Evolutionary conservation across 2,888 invertebrate genomes (phyloP).

Genomic region (Digitonthophagus gazella): DNA sequence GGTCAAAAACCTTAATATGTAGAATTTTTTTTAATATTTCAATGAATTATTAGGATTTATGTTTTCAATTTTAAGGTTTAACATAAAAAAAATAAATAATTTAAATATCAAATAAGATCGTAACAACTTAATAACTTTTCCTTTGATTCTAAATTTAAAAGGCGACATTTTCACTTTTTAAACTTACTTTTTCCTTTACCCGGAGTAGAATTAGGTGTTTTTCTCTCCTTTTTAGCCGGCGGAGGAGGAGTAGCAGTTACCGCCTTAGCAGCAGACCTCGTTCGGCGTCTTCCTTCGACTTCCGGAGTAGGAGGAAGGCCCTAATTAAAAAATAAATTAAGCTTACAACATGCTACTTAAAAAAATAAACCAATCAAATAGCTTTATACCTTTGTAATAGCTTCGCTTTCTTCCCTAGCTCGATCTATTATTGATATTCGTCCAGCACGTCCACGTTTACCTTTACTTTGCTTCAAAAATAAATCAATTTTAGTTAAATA

Average conservation of each 20-base stretch:
- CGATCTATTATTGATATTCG: conserved; percentile 52
- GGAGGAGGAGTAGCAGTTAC: conserved; percentile 52
- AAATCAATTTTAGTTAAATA: background rate
- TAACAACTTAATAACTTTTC: background rate
- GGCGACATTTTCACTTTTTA: conserved; percentile 29
- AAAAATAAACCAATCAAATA: no score
- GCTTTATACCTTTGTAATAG: conserved; percentile 55
- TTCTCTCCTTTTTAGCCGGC: conserved; percentile 54
- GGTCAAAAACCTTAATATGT: no score
- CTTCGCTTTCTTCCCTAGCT: conserved; percentile 55
- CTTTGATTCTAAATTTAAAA: conserved; percentile 1
- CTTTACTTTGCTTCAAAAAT: conserved; percentile 48
- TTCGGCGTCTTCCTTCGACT: conserved; percentile 57
- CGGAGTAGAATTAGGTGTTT: conserved; percentile 33
- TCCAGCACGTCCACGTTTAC: conserved; percentile 53
- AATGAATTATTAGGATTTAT: no score
- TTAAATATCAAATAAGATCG: background rate
- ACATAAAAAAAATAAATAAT: no score
- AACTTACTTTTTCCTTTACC: conserved; percentile 43
- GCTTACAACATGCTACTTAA: background rate
- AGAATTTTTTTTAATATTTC: no score
- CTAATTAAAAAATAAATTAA: conserved; percentile 13
- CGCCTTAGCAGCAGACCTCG: conserved; percentile 58
- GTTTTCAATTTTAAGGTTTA: no score
- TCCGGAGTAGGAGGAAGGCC: conserved; percentile 40